Evolutionary conservation across 2,888 invertebrate genomes (phyloP).

Genomic region (Catocala nupta): DNA sequence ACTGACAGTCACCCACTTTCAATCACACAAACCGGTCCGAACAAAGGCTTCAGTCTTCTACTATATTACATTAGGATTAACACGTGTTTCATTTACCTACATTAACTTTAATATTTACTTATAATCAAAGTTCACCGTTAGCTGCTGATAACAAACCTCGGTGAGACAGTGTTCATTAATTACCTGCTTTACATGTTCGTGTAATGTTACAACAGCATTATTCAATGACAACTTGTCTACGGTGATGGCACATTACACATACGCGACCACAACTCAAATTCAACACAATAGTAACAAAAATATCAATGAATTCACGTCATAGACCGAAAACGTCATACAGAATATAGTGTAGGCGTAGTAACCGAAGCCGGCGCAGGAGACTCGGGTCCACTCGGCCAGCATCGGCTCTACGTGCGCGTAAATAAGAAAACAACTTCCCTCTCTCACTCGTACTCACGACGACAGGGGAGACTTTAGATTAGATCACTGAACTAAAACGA

Average conservation of each 20-base stretch:
- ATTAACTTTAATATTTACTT: conserved; percentile 25
- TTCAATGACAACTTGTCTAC: conserved; percentile 24
- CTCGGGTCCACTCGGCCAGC: conserved; percentile 65
- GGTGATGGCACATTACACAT: conserved; percentile 29
- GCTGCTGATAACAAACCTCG: conserved; percentile 8
- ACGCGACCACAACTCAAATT: conserved; percentile 38
- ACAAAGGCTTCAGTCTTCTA: conserved; percentile 72
- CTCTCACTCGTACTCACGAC: conserved; percentile 64
- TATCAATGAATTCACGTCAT: conserved; percentile 80
- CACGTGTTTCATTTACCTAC: conserved; percentile 44
- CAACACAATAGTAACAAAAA: conserved; percentile 59
- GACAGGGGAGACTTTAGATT: conserved; percentile 67
- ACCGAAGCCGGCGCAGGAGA: conserved; percentile 69
- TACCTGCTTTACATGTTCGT: conserved; percentile 9
- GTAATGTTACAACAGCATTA: conserved; percentile 16
- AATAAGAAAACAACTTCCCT: conserved; percentile 58
- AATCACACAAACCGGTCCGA: conserved; percentile 71
- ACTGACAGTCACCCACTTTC: conserved; percentile 80
- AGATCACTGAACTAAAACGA: conserved; percentile 84
- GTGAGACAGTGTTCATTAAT: conserved; percentile 26
- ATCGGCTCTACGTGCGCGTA: conserved; percentile 59
- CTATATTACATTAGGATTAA: conserved; percentile 46
- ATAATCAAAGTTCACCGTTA: conserved; percentile 24
- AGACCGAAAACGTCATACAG: conserved; percentile 66
- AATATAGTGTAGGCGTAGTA: conserved; percentile 59